Conservation (phyloP, 2,797 vertebrate genomes). For the Pachyuromys duprasi region DNA sequence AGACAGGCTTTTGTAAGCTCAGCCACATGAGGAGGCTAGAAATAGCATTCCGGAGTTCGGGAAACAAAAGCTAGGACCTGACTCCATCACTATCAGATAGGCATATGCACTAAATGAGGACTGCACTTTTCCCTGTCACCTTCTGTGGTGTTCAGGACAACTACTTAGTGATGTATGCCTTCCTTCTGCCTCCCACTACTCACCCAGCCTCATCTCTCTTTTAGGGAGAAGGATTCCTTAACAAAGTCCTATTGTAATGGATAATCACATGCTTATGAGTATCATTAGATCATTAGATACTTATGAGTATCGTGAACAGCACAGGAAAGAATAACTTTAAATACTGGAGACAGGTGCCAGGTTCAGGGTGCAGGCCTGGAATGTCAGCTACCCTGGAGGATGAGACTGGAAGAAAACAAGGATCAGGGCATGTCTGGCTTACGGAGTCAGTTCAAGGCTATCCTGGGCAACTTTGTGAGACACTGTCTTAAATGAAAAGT, state of each 20-base stretch:
- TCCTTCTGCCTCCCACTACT: no score
- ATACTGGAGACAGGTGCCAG: neutral
- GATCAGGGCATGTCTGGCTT: neutral
- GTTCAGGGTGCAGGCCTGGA: neutral
- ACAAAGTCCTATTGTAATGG: neutral
- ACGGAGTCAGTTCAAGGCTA: neutral
- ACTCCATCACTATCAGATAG: no score
- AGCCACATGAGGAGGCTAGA: neutral
- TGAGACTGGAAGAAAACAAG: neutral
- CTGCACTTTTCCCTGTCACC: no score
- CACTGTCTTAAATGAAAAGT: neutral
- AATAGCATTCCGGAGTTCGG: neutral
- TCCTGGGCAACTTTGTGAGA: neutral
- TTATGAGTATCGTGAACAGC: neutral
- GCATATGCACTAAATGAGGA: no score
- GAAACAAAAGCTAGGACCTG: neutral
- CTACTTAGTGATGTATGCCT: no score
- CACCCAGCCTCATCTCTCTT: no score
- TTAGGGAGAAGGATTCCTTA: neutral
- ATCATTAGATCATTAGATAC: neutral
- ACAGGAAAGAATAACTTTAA: slow-evolving; percentile 20
- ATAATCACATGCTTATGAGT: neutral
- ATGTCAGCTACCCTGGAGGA: neutral
- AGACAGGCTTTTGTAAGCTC: neutral
- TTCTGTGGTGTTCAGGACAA: no score